A percentile compares a stretch with the other conserved stretches of the same genome.
Conservation (phyloP, 2,797 vertebrate species). For the Cuculus canorus region DNA sequence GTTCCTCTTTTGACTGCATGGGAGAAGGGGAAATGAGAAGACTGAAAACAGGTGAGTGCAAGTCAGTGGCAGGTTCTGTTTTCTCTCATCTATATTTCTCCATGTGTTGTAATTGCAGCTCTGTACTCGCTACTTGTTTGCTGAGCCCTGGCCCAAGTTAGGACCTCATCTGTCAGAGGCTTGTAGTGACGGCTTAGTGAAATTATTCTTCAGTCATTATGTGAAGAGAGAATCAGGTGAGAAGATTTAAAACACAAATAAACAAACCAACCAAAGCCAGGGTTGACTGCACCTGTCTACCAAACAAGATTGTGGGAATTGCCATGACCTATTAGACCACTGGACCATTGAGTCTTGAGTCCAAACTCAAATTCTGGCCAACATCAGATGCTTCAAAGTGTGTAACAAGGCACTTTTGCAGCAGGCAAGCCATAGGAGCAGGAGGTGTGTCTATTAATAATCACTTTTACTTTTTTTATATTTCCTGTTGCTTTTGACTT, state of each 20-base stretch:
- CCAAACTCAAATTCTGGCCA: neutral
- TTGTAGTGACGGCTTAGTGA: neutral
- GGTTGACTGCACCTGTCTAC: conserved; percentile 5
- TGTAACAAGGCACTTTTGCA: neutral
- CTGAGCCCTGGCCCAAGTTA: conserved; percentile 10
- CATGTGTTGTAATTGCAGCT: neutral
- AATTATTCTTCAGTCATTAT: neutral
- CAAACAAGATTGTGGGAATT: neutral
- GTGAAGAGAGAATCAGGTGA: neutral
- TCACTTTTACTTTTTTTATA: neutral
- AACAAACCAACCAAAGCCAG: neutral
- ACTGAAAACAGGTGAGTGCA: neutral
- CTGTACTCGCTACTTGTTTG: neutral
- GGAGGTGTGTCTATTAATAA: neutral
- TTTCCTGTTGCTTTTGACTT: neutral
- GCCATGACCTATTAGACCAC: neutral
- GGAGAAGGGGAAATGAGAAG: neutral
- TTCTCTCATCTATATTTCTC: neutral
- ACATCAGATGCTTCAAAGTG: neutral
- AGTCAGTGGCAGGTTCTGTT: neutral
- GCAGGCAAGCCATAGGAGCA: neutral
- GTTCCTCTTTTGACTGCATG: neutral
- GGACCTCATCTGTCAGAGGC: conserved; percentile 24
- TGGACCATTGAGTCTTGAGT: neutral
- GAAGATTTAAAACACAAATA: neutral